A percentile compares a stretch with the other conserved stretches of the same genome.
These are phyloP conservation scores for Drosophila melanocephala DNA, from an alignment of 2,888 invertebrate genomes.

Conservation along the genomic window DNA sequence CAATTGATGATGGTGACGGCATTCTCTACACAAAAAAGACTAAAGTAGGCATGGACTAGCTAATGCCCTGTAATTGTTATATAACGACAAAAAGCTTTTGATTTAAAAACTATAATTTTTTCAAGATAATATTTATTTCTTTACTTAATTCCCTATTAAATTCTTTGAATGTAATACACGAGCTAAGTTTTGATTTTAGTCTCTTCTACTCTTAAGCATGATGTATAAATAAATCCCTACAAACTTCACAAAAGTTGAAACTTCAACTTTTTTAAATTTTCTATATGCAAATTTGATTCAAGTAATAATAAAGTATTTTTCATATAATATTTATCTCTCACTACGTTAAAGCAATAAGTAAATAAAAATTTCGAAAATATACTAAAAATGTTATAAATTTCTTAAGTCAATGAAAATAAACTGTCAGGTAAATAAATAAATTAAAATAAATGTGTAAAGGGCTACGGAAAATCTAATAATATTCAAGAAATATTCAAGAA, in stretches of 20 bases:
- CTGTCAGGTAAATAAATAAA: not conserved
- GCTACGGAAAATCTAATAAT: not conserved
- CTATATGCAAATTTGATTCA: not conserved
- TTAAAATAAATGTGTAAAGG: not conserved
- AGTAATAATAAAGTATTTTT: not conserved
- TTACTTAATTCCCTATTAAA: not conserved
- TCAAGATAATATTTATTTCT: not conserved
- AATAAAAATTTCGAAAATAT: not conserved
- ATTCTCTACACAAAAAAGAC: conserved; percentile 35
- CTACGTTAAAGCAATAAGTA: not conserved
- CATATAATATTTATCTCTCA: not conserved
- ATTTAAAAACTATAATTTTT: not conserved
- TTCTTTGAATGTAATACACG: too few species aligned
- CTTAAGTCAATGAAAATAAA: not conserved
- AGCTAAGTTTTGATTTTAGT: too few species aligned
- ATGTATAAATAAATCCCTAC: not conserved
- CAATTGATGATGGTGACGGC: conserved; percentile 68
- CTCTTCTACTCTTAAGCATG: not conserved
- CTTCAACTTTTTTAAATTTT: not conserved
- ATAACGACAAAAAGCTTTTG: not conserved
- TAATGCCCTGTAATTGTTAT: conserved; percentile 20
- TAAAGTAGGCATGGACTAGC: not conserved
- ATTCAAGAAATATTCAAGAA: not conserved
- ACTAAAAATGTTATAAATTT: not conserved
- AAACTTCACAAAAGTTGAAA: not conserved